Base-by-base conservation (phyloP, 2,113 vertebrate genomes). In the Columba janthina region DNA sequence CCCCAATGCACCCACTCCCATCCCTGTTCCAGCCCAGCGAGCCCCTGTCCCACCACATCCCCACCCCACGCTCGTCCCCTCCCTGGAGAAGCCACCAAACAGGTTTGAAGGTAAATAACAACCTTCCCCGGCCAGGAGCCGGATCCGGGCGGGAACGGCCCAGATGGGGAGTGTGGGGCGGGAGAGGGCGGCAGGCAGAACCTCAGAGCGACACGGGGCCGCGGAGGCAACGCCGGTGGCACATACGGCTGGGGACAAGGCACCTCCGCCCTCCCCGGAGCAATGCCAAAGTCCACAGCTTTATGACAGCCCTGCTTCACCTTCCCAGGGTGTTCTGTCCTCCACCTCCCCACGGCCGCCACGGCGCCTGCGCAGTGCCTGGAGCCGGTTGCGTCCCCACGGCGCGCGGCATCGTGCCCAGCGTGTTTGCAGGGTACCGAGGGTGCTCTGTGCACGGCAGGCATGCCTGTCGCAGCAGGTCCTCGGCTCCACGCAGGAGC, bases 81-180 rank as follows among this genome's bases (percentile, higher is more conserved):
- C 91, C 89, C 65, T 1, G 3, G 53, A 79, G 94, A 97, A 97
- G 95, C 95, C 91, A 96, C 95, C 95, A 5, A 96, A 96, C 96
- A 94, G 96, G 96, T 97, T 96, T 95, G 91, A 93, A 95, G 94
- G 95, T 88, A 96, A 97, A 97, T 85, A 96, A 94, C 91, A 91
- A 17, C 89, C 19, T 62, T 74, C 32, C 78, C 58, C 11, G 3
- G 90, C 12, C 90, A 40, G 93, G 73, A 96, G 86, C 94, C n/a
- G 64, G 94, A 95, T 93, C 94, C 65, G 8, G 89, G 91, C 9
- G 12, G 91, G 77, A 89, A 44, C 31, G 7, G 74, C 94, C 77
- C 95, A 66, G 85, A 1, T 15, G 57, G 69, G 66, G 78, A 90
- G 46, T 7, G 0, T 3, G 0, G 81, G 76, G 79, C 0, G 24